Evolutionary conservation across 1,140 invertebrate species (phyloP).

Genomic region (Schlechtendalia chinensis): DNA sequence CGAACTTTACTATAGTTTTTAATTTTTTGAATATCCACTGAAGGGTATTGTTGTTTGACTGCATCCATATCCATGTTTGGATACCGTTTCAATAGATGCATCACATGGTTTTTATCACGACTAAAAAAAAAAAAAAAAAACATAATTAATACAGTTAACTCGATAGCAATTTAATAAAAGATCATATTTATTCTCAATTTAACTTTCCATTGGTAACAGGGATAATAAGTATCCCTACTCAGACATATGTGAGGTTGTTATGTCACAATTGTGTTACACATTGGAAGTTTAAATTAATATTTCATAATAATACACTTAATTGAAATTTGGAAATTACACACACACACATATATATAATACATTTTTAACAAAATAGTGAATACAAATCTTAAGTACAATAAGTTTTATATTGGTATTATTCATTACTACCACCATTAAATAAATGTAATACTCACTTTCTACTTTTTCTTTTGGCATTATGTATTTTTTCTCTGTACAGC

Average conservation of each 20-base stretch:
- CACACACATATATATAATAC: no score
- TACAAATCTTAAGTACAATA: no score
- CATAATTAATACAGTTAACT: constrained; percentile 17
- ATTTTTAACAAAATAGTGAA: no score
- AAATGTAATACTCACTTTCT: constrained; percentile 57
- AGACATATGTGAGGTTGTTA: no score
- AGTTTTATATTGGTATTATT: neutral
- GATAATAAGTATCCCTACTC: no score
- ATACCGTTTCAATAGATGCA: constrained; percentile 68
- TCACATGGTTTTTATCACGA: constrained; percentile 65
- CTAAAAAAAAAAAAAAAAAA: constrained; percentile 58
- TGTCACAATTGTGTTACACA: no score
- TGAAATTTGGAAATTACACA: no score
- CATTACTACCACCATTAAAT: neutral
- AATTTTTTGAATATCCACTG: constrained; percentile 71
- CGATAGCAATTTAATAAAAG: neutral
- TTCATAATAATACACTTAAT: no score
- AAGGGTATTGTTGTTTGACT: constrained; percentile 71
- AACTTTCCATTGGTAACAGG: no score
- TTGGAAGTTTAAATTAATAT: no score
- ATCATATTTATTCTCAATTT: neutral
- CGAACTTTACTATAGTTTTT: constrained; percentile 60
- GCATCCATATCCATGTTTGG: constrained; percentile 73
- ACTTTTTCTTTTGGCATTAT: constrained; percentile 60
- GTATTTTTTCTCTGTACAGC: constrained; percentile 67